Percentiles rank a stretch among this genome's conserved stretches.
phyloP scores from a whole-genome alignment of 2,113 vertebrate genomes.

The Microtus richardsoni region DNA sequence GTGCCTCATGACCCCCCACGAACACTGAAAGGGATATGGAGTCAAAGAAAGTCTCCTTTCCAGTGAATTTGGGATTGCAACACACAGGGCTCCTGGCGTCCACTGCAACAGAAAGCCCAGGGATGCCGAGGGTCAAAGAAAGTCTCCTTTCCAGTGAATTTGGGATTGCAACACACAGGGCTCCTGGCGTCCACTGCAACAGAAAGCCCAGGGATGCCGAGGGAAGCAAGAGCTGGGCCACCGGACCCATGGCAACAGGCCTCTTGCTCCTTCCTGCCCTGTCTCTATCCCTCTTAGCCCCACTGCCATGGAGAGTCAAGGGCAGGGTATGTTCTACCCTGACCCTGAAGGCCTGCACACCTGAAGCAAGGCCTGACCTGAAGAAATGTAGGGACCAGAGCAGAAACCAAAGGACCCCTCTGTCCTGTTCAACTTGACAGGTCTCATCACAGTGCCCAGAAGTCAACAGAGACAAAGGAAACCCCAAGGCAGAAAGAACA shows the following conservation, averaged over 20 bases:
- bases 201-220: not conserved
- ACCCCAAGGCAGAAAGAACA: not conserved
- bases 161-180: rapidly evolving
- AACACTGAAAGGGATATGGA: not conserved
- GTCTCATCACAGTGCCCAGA: not conserved
- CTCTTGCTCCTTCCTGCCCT: not conserved
- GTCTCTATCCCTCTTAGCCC: not conserved
- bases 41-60: not conserved
- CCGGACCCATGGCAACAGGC: not conserved
- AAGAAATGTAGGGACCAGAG: not conserved
- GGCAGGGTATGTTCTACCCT: not conserved
- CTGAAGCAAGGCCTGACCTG: rapidly evolving
- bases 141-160: not conserved
- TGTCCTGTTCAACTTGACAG: not conserved
- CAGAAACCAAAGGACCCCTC: not conserved
- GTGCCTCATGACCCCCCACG: not conserved
- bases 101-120: not conserved
- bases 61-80: not conserved
- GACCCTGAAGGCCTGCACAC: not conserved
- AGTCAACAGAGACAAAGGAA: not conserved
- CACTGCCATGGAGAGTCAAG: not conserved
- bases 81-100: not conserved
- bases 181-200: not conserved
- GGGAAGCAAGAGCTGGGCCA: not conserved
- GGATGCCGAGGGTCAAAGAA: not conserved